phyloP scores from a whole-genome alignment of 2,888 invertebrate genomes.

The Diploptera punctata region DNA sequence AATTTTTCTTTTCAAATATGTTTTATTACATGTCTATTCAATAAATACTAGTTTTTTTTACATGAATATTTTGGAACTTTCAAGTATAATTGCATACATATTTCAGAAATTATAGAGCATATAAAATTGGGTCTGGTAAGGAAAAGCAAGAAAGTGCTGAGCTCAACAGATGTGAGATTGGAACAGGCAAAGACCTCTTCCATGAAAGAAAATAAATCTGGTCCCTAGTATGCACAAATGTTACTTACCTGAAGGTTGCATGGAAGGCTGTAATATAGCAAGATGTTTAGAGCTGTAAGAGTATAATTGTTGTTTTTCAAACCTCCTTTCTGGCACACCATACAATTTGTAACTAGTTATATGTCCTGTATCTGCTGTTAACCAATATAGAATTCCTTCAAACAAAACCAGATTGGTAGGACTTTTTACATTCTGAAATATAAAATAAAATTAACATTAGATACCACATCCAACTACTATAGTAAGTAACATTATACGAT shows the following conservation, averaged over 20 bases:
- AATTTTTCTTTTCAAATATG: no score
- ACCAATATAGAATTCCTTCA: slow-evolving; percentile 79
- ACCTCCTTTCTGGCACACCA: slow-evolving; percentile 51
- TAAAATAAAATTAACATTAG: no score
- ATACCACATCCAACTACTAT: no score
- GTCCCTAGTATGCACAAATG: background rate
- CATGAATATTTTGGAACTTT: background rate
- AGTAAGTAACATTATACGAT: no score
- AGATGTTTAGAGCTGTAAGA: slow-evolving; percentile 59
- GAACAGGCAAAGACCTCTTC: no score
- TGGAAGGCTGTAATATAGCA: slow-evolving; percentile 60
- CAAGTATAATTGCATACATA: background rate
- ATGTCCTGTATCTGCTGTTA: slow-evolving; percentile 61
- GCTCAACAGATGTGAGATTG: no score
- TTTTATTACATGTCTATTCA: background rate
- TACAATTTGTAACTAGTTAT: slow-evolving; percentile 67
- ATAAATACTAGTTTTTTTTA: background rate
- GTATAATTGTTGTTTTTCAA: slow-evolving; percentile 50
- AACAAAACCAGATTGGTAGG: slow-evolving; percentile 73
- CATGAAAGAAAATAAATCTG: no score
- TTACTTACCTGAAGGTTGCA: slow-evolving; percentile 58
- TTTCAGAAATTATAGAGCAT: background rate
- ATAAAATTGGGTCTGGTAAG: background rate
- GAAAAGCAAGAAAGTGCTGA: background rate
- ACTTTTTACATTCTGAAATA: slow-evolving; percentile 54